These are phyloP conservation scores for Sycophila sp. DNA, from an alignment of 1,140 invertebrate genomes.

Conservation along the genomic window DNA sequence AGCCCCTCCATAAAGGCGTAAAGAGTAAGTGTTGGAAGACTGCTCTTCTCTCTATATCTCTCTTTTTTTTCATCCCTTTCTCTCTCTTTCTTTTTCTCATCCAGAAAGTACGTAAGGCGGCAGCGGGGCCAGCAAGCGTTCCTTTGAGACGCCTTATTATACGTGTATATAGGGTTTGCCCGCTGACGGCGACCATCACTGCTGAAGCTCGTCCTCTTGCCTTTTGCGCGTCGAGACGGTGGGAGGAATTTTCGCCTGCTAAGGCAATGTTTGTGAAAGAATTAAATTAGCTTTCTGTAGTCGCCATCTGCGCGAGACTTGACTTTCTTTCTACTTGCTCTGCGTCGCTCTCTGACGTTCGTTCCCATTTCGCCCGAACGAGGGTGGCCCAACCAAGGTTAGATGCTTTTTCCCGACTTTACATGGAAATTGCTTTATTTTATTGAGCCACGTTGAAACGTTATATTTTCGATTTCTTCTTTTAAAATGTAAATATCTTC, in stretches of 20 bases:
- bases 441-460: too few relatives aligned
- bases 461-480: too few relatives aligned
- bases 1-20: slow-evolving; percentile 1
- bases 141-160: slow-evolving; percentile 25
- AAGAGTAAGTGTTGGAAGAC: slow-evolving; percentile 32
- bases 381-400: too few relatives aligned
- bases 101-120: not conserved
- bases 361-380: slow-evolving; percentile 3
- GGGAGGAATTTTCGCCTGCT: not conserved
- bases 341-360: too few relatives aligned
- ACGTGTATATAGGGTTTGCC: not conserved
- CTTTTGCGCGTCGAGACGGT: not conserved
- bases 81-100: not conserved
- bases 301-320: not conserved
- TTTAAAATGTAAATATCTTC: too few relatives aligned
- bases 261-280: slow-evolving; percentile 24
- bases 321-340: slow-evolving; percentile 1
- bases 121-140: slow-evolving; percentile 3
- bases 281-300: slow-evolving; percentile 22
- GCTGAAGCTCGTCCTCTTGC: not conserved
- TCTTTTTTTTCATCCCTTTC: not conserved
- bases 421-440: too few relatives aligned
- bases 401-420: too few relatives aligned
- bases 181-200: not conserved
- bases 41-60: too few relatives aligned